Percentiles rank a stretch among this genome's conserved stretches.
Evolutionary conservation across 2,797 vertebrate species (phyloP).

Genomic region (Neosilurus mollespiculum): DNA sequence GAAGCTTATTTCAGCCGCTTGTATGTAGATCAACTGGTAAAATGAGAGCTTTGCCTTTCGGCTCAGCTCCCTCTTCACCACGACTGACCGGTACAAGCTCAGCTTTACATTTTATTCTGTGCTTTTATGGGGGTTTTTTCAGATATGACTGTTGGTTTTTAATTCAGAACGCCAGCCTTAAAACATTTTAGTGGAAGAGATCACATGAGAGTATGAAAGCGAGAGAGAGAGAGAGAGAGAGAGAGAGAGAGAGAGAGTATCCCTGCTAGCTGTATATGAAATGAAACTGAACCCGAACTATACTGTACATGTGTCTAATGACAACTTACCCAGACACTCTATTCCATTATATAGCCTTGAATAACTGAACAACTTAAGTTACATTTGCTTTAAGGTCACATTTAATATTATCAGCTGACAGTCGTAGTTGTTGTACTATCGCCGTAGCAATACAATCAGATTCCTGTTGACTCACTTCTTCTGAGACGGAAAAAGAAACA

Average conservation of each 20-base stretch:
- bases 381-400: not conserved
- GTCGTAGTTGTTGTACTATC: not conserved
- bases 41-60: no score
- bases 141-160: not conserved
- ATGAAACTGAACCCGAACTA: not conserved
- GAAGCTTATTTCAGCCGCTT: no score
- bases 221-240: no score
- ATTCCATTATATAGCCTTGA: not conserved
- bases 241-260: not conserved
- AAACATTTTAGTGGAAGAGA: not conserved
- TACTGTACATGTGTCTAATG: not conserved
- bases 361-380: not conserved
- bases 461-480: conserved; percentile 3
- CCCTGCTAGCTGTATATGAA: not conserved
- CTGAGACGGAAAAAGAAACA: not conserved
- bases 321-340: not conserved
- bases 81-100: no score
- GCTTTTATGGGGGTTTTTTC: not conserved
- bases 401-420: not conserved
- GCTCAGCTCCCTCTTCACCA: no score
- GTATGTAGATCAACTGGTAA: no score
- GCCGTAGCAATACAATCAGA: not conserved
- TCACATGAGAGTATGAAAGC: not conserved
- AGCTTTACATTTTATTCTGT: not conserved
- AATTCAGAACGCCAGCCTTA: not conserved